Evolutionary conservation across 2,113 vertebrate genomes (phyloP).

Genomic region (Dolichallabes microphthalmus): DNA sequence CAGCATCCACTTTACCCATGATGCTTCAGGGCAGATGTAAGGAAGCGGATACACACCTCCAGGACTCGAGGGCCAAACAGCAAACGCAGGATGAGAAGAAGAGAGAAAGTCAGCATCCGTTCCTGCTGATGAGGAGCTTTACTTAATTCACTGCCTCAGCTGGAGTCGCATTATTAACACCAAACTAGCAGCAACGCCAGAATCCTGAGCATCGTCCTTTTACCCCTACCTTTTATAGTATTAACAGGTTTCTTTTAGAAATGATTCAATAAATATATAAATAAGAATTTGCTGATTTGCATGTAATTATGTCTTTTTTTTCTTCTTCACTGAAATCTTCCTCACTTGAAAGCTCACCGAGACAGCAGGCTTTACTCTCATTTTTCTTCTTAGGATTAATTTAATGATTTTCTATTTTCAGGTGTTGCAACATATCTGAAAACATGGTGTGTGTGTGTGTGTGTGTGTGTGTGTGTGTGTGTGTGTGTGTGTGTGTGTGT

Average conservation of each 20-base stretch:
- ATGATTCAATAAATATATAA: background rate
- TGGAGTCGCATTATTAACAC: background rate
- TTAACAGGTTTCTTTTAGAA: background rate
- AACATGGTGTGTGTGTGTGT: too few relatives aligned
- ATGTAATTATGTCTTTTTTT: background rate
- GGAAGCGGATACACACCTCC: conserved; percentile 44
- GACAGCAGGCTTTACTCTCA: background rate
- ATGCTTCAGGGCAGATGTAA: conserved; percentile 40
- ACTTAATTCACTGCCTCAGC: background rate
- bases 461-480: too few relatives aligned
- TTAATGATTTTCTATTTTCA: background rate
- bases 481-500: too few relatives aligned
- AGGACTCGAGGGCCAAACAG: conserved; percentile 21
- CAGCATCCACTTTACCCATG: conserved; percentile 52
- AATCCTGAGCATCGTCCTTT: background rate
- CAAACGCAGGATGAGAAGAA: conserved; percentile 41
- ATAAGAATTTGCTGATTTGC: background rate
- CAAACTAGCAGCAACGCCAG: background rate
- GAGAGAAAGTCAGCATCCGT: conserved; percentile 36
- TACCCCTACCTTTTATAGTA: background rate
- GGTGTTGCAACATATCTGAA: background rate
- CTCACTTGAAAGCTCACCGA: background rate
- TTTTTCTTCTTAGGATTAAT: background rate
- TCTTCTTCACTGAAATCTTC: background rate
- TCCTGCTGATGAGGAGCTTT: conserved; percentile 41